Conservation (phyloP, 2,797 vertebrate genomes). For the Prunella strophiata region DNA sequence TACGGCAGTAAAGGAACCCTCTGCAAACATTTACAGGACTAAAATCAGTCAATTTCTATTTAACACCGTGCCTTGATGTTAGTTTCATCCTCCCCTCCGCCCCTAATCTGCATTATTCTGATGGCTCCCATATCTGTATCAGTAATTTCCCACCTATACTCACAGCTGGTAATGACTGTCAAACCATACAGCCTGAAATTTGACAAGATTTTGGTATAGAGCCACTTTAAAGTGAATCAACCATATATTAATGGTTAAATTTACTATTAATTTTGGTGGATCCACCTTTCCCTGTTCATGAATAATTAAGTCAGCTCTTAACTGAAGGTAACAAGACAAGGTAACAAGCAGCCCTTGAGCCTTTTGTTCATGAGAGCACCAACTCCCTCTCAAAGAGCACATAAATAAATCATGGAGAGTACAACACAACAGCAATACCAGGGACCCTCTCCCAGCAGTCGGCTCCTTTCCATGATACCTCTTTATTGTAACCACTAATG, state of each 20-base stretch:
- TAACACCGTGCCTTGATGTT: neutral
- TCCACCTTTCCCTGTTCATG: neutral
- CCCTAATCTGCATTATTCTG: neutral
- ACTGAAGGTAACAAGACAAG: neutral
- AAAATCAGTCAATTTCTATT: neutral
- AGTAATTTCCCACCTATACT: neutral
- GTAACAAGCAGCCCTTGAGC: neutral
- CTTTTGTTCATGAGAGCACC: constrained; percentile 26
- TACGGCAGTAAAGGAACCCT: neutral
- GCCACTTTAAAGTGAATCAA: neutral
- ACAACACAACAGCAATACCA: neutral
- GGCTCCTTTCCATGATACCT: constrained; percentile 34
- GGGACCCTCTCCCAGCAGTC: constrained; percentile 18
- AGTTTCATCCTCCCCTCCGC: neutral
- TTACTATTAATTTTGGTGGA: neutral
- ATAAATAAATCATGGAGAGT: constrained; percentile 33
- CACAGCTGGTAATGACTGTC: neutral
- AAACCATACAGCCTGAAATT: neutral
- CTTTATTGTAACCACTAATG: constrained; percentile 64
- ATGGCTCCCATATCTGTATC: neutral
- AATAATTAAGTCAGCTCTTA: neutral
- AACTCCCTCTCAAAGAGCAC: constrained; percentile 35
- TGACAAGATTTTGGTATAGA: neutral
- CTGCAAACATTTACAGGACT: neutral
- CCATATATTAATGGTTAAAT: neutral